Evolutionary conservation across 2,113 vertebrate species (phyloP).

Genomic region (Brachypteracias leptosomus): DNA sequence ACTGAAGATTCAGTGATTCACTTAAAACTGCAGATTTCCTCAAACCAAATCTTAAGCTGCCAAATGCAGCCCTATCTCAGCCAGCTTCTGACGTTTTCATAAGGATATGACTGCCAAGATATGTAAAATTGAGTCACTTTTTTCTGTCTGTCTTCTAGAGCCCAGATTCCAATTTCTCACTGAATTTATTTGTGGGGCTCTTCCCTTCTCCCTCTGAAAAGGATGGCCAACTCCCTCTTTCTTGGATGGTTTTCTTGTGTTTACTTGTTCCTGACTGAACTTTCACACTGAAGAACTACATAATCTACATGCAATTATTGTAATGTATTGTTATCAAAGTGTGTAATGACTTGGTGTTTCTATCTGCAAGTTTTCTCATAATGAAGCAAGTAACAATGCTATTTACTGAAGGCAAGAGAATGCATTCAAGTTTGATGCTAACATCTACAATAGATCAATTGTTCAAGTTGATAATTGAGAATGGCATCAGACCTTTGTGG

Average conservation of each 20-base stretch:
- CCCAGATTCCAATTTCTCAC: not conserved
- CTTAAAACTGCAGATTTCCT: constrained; percentile 25
- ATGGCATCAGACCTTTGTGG: not conserved
- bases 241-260: not conserved
- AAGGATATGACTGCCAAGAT: not conserved
- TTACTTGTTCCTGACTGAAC: not conserved
- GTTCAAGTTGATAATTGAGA: not conserved
- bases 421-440: not conserved
- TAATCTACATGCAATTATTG: not conserved
- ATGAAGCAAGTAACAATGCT: not conserved
- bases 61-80: not conserved
- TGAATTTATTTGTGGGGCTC: not conserved
- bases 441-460: not conserved
- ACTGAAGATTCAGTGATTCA: not conserved
- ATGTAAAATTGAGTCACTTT: not conserved
- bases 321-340: not conserved
- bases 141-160: not conserved
- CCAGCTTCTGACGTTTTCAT: constrained; percentile 1
- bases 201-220: not conserved
- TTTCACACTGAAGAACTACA: not conserved
- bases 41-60: not conserved
- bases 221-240: not conserved
- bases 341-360: not conserved
- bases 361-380: not conserved
- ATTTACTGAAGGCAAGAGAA: not conserved